Base-by-base conservation (phyloP, 1,140 invertebrate species). In the Polypedilum vanderplanki region DNA sequence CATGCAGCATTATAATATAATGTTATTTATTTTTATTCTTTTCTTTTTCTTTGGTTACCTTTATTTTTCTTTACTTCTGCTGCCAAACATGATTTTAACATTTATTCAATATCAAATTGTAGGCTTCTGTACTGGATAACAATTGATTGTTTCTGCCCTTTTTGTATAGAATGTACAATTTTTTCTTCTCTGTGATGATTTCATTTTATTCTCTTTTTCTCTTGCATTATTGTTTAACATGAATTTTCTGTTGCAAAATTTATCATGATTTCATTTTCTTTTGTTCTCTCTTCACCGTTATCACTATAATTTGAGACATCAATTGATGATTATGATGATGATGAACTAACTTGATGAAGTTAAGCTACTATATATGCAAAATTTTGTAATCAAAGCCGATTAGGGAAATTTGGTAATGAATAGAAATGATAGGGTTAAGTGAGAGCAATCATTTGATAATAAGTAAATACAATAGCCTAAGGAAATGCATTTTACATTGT, bases 181-280 rank as follows among this genome's bases (percentile, higher is more conserved):
- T 33, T 33, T 33, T 33, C 24, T 33, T 57, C 46, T 46, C 41
- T 15, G n/a, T n/a, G n/a, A n/a, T n/a, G n/a, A 46, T 46, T 15
- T 46, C 41, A 3, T n/a, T 15, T 46, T 15, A 46, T 15, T 46
- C 41, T 46, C 41, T 46, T 46, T 46, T 46, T 2, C 8, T 57
- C 9, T 15, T 57, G 46, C 46, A 57, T 70, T n/a, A 70, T 22
- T 70, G 65, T 70, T 70, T 70, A 70, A 70, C 65, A 70, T 70
- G 65, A 70, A 57, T 57, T 57, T 57, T 57, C n/a, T 57, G 24
- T 33, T 33, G 24, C 24, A 33, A 33, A 33, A 33, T 33, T 33
- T 33, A 33, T 33, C 24, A 33, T 33, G 12, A 57, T 12, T 57
- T 57, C 46, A 57, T n/a, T 33, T 15, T 57, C 15, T 57, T 57